These are phyloP conservation scores for Dasypolia templi DNA, from an alignment of 2,888 invertebrate genomes.

Conservation along the genomic window DNA sequence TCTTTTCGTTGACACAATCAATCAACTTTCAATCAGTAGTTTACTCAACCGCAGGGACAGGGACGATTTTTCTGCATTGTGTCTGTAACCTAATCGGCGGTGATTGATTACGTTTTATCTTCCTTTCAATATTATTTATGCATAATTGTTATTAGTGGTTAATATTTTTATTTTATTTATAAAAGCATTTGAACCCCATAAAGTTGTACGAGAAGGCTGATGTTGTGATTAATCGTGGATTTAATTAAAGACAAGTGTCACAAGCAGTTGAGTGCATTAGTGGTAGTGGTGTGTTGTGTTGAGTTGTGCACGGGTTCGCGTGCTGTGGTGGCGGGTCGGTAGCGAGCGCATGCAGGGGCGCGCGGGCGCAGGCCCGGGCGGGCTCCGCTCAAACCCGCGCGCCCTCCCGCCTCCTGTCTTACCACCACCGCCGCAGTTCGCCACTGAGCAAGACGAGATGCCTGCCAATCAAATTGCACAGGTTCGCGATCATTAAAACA, in stretches of 20 bases:
- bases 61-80: conserved; percentile 70
- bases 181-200: conserved; percentile 1
- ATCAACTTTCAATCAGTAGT: conserved; percentile 77
- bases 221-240: conserved; percentile 57
- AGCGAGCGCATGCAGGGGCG: conserved; percentile 89
- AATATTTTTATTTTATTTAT: neutral
- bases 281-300: conserved; percentile 68
- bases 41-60: conserved; percentile 66
- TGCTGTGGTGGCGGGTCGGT: conserved; percentile 80
- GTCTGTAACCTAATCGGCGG: conserved; percentile 69
- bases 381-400: conserved; percentile 88
- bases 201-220: conserved; percentile 33
- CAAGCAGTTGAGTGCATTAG: conserved; percentile 46
- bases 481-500: conserved; percentile 71
- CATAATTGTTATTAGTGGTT: neutral
- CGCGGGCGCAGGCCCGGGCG: conserved; percentile 88
- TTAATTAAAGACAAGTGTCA: conserved; percentile 37
- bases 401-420: conserved; percentile 87
- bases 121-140: neutral
- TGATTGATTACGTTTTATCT: conserved; percentile 69
- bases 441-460: conserved; percentile 87
- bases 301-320: conserved; percentile 61
- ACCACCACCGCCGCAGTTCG: conserved; percentile 88
- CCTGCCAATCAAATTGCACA: conserved; percentile 89
- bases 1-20: conserved; percentile 72